These are phyloP conservation scores for Aurelia sp. DNA, from an alignment of 30 jellyfish, hydroid and myxozoan species.

Conservation along the genomic window DNA sequence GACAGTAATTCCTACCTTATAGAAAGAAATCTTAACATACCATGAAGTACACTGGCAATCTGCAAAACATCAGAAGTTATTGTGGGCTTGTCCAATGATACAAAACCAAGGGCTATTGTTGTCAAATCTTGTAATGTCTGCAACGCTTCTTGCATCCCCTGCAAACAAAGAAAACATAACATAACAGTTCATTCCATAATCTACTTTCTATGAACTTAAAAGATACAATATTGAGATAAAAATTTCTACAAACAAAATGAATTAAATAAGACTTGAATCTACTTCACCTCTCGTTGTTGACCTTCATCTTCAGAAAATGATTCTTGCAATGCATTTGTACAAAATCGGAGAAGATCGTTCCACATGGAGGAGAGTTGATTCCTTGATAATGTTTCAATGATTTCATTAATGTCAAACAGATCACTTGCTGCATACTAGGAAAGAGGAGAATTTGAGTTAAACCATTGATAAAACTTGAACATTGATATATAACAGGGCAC, in stretches of 20 bases:
- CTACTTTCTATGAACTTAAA: no score
- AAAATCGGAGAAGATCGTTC: conserved; percentile 19
- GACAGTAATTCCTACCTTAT: not conserved
- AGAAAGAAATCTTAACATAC: not conserved
- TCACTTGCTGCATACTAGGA: conserved; percentile 24
- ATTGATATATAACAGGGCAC: no score
- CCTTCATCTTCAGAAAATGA: conserved; percentile 20
- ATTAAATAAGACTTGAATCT: no score
- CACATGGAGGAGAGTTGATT: conserved; percentile 24
- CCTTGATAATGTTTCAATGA: conserved; percentile 32
- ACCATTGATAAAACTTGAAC: no score
- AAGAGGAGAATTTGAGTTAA: no score
- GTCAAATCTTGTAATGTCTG: conserved; percentile 29
- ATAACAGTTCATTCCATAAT: not conserved
- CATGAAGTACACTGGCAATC: conserved; percentile 30
- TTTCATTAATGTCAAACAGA: conserved; percentile 17
- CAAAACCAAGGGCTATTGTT: conserved; percentile 12
- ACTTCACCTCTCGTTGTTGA: conserved; percentile 6
- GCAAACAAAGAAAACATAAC: not conserved
- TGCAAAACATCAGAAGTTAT: conserved; percentile 29
- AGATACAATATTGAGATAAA: no score
- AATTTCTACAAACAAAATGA: no score
- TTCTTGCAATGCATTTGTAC: conserved; percentile 26
- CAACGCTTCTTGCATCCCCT: conserved; percentile 26
- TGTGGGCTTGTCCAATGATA: conserved; percentile 22